Base-by-base conservation (phyloP, 2,113 vertebrate genomes). In the Gnathonemus echidnorhynchus region DNA sequence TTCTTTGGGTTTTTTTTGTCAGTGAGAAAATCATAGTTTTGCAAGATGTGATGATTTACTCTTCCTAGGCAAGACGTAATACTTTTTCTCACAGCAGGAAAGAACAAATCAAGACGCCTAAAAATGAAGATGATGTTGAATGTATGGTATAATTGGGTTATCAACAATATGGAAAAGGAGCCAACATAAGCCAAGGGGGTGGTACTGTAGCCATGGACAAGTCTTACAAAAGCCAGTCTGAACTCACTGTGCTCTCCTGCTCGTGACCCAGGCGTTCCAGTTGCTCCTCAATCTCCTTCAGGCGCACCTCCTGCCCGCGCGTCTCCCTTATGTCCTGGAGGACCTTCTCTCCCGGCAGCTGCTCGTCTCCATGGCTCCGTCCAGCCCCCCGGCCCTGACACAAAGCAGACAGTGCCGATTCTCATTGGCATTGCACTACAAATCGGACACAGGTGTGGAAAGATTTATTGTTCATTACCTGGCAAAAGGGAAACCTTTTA, bases 211-310 rank as follows among this genome's bases (percentile, higher is more conserved):
- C 89, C 58, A 62, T 89, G 88, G 77, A 77, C 45, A 45, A 83
- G 83, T 85, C 83, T 24, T 46, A 85, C 42, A 53, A 48, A 91
- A 86, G 91, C 90, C 91, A 90, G 93, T 94, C 92, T 94, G 92
- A 94, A 95, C 95, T 95, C 92, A 96, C 95, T 88, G 89, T 92
- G 92, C 89, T 93, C 88, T 93, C 91, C 86, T 94, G 95, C 93
- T 92, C 58, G 17, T 80, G 93, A 83, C 92, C 94, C 91, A 99
- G 94, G 35, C 92, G 93, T 93, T 96, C 96, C 95, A 99, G 96
- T 89, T 97, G 96, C 90, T 95, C 95, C 93, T 98, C 95, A 91
- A 99, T 99, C 91, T 97, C 96, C 93, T 92, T 95, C 92, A 99
- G 95, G 21, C 96, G 95, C 89, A 91, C 95, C 94, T 97, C 95